These are phyloP conservation scores for Erithacus rubecula DNA, from an alignment of 2,797 vertebrate genomes.

Conservation along the genomic window DNA sequence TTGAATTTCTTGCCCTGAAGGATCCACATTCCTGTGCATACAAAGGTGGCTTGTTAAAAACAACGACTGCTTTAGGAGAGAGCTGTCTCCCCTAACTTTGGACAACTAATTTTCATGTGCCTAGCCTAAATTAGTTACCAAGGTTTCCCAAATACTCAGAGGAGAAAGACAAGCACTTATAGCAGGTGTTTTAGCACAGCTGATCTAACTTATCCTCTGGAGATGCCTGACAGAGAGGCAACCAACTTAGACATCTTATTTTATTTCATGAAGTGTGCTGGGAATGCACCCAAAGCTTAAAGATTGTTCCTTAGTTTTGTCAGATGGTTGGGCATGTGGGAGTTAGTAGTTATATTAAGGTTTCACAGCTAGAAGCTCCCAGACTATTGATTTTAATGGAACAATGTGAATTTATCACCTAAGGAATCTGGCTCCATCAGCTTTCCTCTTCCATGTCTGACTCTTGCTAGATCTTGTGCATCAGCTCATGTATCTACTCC, in stretches of 20 bases:
- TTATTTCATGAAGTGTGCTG: not conserved
- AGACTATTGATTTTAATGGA: constrained; percentile 14
- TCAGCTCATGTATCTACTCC: not conserved
- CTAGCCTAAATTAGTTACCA: not conserved
- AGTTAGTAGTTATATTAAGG: not conserved
- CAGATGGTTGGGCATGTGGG: not conserved
- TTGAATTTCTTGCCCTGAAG: constrained; percentile 21
- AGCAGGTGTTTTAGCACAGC: not conserved
- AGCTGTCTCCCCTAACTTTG: not conserved
- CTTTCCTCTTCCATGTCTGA: not conserved
- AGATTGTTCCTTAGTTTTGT: not conserved
- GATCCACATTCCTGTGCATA: not conserved
- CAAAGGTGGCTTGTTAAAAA: not conserved
- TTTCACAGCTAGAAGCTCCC: not conserved
- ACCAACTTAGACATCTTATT: not conserved
- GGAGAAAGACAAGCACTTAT: not conserved
- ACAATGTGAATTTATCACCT: not conserved
- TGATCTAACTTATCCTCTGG: not conserved
- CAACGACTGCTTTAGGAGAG: not conserved
- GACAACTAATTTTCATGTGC: not conserved
- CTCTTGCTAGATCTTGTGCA: not conserved
- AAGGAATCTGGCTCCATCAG: not conserved
- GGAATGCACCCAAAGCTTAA: not conserved
- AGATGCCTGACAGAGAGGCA: not conserved
- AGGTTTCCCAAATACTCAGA: not conserved